Conservation (phyloP, 2,113 vertebrate species). For the Rhipidura dahli region DNA sequence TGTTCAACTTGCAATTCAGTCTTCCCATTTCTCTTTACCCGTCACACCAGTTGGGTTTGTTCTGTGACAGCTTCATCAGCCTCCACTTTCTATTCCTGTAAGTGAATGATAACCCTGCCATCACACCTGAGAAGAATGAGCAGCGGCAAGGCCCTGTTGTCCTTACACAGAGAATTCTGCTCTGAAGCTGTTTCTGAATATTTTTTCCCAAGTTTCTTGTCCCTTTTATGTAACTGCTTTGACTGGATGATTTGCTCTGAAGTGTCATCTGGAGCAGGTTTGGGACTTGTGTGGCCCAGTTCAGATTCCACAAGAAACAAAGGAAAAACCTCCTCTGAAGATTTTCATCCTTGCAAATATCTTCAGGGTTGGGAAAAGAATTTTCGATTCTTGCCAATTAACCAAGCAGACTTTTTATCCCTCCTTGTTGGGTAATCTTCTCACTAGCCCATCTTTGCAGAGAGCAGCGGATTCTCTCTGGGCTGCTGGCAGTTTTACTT, state of each 20-base stretch:
- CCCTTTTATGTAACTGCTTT: not conserved
- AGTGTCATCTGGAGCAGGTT: not conserved
- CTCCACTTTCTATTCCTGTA: not conserved
- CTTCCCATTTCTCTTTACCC: not conserved
- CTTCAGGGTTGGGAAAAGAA: not conserved
- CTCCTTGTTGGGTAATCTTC: constrained; percentile 22
- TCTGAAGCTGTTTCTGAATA: not conserved
- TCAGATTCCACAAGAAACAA: not conserved
- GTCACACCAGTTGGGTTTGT: not conserved
- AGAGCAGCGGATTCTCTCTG: not conserved
- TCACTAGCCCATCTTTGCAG: constrained; percentile 30
- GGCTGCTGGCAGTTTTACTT: constrained; percentile 29
- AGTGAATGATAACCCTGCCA: not conserved
- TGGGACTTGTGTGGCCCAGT: not conserved
- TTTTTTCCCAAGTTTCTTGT: not conserved
- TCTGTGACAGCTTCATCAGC: not conserved
- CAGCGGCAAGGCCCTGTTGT: not conserved
- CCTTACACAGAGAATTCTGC: not conserved
- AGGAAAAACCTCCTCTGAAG: not conserved
- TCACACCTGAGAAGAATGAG: not conserved
- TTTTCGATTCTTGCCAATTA: constrained; percentile 1
- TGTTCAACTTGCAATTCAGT: not conserved
- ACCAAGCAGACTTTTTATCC: not conserved
- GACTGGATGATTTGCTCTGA: not conserved
- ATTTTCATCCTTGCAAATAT: not conserved